These are phyloP conservation scores for Trachelus iudaicus DNA, from an alignment of 2,888 invertebrate species.

Conservation along the genomic window DNA sequence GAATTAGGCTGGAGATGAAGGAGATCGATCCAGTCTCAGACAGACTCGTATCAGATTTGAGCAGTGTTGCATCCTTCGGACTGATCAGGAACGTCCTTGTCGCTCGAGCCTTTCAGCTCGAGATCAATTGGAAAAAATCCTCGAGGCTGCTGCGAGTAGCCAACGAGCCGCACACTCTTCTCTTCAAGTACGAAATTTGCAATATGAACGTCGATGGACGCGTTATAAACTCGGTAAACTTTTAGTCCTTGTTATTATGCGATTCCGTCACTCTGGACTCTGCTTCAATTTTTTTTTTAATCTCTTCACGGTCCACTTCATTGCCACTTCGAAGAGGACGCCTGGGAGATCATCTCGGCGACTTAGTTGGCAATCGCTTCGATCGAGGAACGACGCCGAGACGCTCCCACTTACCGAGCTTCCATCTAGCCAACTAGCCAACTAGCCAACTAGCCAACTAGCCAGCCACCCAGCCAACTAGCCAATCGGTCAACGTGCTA, in stretches of 20 bases:
- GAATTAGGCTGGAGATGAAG: neutral
- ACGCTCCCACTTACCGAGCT: too few relatives aligned
- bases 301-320: too few relatives aligned
- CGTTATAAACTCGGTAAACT: conserved; percentile 30
- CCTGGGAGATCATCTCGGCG: too few relatives aligned
- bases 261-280: too few relatives aligned
- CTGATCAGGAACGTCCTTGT: conserved; percentile 45
- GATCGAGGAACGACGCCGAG: too few relatives aligned
- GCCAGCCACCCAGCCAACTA: too few relatives aligned
- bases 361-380: too few relatives aligned
- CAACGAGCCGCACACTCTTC: conserved; percentile 36
- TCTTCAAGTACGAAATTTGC: conserved; percentile 51
- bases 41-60: conserved; percentile 35
- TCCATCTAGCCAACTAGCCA: too few relatives aligned
- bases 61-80: conserved; percentile 46
- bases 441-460: too few relatives aligned
- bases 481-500: too few relatives aligned
- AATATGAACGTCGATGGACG: conserved; percentile 36
- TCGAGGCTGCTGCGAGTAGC: conserved; percentile 37
- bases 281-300: too few relatives aligned
- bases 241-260: neutral
- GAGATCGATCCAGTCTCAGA: neutral
- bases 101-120: conserved; percentile 38
- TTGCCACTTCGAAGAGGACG: too few relatives aligned
- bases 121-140: conserved; percentile 24